Conservation (phyloP, 2,888 invertebrate species). For the Amaurobius ferox region DNA sequence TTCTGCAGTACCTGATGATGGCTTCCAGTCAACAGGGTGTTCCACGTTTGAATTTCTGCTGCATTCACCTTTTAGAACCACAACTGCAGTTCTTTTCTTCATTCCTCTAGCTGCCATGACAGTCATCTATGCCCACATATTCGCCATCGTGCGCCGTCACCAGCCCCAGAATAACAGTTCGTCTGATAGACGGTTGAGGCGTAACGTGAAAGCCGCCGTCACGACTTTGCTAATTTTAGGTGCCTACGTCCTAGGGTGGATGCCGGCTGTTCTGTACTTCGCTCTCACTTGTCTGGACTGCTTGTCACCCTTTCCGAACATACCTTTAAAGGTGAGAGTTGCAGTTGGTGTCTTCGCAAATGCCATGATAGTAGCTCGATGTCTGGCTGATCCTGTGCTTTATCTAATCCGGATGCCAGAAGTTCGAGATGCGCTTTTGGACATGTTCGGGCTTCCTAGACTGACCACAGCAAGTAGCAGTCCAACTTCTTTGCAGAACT, state of each 20-base stretch:
- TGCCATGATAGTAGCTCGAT: conserved; percentile 82
- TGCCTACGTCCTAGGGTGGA: conserved; percentile 81
- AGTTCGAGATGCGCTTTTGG: conserved; percentile 76
- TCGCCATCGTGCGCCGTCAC: conserved; percentile 81
- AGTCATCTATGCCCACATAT: conserved; percentile 82
- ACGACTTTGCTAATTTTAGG: conserved; percentile 82
- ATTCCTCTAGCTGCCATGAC: conserved; percentile 81
- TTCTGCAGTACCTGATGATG: conserved; percentile 79
- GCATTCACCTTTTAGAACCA: conserved; percentile 79
- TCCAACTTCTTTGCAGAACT: not conserved
- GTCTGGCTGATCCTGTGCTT: conserved; percentile 83
- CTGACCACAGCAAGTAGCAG: not conserved
- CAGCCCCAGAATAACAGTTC: conserved; percentile 75
- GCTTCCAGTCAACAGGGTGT: conserved; percentile 73
- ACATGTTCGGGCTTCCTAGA: not conserved
- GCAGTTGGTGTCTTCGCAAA: conserved; percentile 78
- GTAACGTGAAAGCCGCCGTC: conserved; percentile 80
- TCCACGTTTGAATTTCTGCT: conserved; percentile 76
- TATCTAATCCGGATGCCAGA: conserved; percentile 84
- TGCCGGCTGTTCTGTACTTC: conserved; percentile 82
- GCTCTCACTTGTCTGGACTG: conserved; percentile 81
- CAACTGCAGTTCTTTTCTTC: conserved; percentile 81
- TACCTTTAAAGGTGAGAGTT: conserved; percentile 69
- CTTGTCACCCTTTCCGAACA: conserved; percentile 74
- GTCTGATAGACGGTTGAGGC: conserved; percentile 75